Percentiles rank a stretch among this genome's conserved stretches.
Conservation (phyloP, 2,888 invertebrate genomes). For the Andrena trimmerana region DNA sequence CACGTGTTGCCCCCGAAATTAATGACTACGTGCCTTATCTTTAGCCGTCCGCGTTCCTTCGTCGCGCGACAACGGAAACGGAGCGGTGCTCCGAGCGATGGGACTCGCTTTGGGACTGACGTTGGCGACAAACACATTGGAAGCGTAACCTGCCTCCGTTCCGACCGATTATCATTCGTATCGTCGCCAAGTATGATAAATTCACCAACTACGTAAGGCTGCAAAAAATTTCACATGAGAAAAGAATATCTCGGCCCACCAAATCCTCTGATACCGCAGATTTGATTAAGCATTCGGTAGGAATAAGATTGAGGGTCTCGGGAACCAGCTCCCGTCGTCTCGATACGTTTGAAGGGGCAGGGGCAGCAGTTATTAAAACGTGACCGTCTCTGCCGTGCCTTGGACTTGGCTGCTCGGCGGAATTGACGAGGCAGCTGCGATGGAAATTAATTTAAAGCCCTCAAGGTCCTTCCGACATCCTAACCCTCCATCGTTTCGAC, state of each 20-base stretch:
- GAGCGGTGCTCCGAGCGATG: not conserved
- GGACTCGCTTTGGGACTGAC: conserved; percentile 7
- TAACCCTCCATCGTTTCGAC: conserved; percentile 27
- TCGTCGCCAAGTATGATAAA: not conserved
- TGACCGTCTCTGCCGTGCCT: not conserved
- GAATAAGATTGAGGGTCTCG: too few relatives aligned
- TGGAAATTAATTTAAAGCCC: conserved; percentile 53
- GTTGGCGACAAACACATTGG: not conserved
- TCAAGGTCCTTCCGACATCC: conserved; percentile 20
- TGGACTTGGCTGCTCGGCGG: not conserved
- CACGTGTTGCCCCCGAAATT: conserved; percentile 65
- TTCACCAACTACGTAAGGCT: not conserved
- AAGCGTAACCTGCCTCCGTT: not conserved
- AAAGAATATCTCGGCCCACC: too few relatives aligned
- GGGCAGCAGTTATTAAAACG: conserved; percentile 10
- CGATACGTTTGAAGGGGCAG: not conserved
- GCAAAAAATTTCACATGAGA: too few relatives aligned
- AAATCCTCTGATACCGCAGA: too few relatives aligned
- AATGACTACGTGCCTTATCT: conserved; percentile 75
- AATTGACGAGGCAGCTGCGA: conserved; percentile 23
- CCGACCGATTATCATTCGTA: not conserved
- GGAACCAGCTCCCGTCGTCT: not conserved
- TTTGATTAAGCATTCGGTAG: too few relatives aligned
- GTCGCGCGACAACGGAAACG: conserved; percentile 7
- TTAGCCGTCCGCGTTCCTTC: conserved; percentile 15